phyloP scores from a whole-genome alignment of 2,113 vertebrate genomes.

The Sclerurus mexicanus region DNA sequence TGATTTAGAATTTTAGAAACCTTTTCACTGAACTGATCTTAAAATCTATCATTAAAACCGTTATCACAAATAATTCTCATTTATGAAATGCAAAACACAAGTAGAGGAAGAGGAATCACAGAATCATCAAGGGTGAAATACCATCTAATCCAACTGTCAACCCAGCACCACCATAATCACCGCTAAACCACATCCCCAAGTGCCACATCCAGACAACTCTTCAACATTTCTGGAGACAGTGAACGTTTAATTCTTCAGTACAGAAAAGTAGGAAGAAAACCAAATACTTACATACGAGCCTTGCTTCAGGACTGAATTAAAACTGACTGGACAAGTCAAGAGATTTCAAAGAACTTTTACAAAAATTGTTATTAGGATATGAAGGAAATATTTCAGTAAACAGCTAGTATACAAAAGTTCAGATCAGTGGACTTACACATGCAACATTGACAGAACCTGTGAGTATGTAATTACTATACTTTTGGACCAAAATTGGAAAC shows the following conservation, averaged over 20 bases:
- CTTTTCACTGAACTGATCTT: neutral
- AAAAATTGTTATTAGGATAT: neutral
- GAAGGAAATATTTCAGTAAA: neutral
- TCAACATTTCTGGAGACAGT: neutral
- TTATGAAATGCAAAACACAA: neutral
- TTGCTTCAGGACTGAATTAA: neutral
- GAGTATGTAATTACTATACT: neutral
- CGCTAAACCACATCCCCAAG: neutral
- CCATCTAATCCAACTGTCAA: neutral
- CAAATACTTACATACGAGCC: neutral
- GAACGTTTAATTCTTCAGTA: neutral
- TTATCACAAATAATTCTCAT: neutral
- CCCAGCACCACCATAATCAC: no score
- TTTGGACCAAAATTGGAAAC: neutral
- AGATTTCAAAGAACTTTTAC: neutral
- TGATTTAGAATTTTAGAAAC: neutral
- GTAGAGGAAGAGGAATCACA: neutral
- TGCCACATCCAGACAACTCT: fast-evolving
- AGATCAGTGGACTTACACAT: neutral
- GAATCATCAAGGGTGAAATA: neutral
- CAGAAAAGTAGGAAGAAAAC: neutral
- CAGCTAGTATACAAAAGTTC: neutral
- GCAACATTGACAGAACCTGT: neutral
- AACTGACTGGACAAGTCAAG: neutral
- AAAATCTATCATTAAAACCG: neutral